These are phyloP conservation scores for Dicranocentrus wangi DNA, from an alignment of 2,888 invertebrate genomes.

Conservation along the genomic window DNA sequence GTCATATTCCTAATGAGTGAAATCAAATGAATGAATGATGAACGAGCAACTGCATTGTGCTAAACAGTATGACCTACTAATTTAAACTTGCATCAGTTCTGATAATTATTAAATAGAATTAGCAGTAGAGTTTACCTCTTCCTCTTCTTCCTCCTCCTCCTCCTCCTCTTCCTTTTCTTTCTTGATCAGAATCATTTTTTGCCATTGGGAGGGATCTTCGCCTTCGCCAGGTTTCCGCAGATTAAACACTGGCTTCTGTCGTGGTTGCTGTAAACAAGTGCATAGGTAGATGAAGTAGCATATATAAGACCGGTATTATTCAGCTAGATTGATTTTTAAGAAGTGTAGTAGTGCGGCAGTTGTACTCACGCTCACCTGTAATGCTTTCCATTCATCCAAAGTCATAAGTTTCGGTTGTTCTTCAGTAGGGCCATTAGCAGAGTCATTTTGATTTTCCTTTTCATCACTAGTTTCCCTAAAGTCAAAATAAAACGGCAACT, in stretches of 20 bases:
- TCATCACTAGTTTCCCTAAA: conserved; percentile 72
- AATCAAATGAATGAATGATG: not conserved
- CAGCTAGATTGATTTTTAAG: too few relatives aligned
- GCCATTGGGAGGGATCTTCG: conserved; percentile 92
- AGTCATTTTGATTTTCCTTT: conserved; percentile 71
- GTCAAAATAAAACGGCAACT: too few relatives aligned
- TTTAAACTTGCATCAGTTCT: too few relatives aligned
- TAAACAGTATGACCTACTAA: not conserved
- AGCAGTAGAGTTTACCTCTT: too few relatives aligned
- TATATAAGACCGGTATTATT: not conserved
- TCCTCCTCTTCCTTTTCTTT: conserved; percentile 80
- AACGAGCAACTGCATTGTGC: not conserved
- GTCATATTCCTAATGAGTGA: conserved; percentile 77
- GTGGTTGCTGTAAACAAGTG: conserved; percentile 77
- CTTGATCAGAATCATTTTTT: conserved; percentile 88
- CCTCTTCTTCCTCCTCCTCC: conserved; percentile 80
- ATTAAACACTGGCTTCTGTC: conserved; percentile 90
- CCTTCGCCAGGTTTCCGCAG: conserved; percentile 95
- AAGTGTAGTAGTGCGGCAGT: too few relatives aligned
- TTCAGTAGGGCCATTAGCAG: conserved; percentile 76
- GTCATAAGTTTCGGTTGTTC: conserved; percentile 83
- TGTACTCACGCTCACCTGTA: too few relatives aligned
- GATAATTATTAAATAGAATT: too few relatives aligned
- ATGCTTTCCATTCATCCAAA: conserved; percentile 94
- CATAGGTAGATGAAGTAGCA: too few relatives aligned